Evolutionary conservation across 92 coral and sea anemone genomes (phyloP), one percentile per base, ranked within the genome.

Genomic region (Montipora capitata): DNA sequence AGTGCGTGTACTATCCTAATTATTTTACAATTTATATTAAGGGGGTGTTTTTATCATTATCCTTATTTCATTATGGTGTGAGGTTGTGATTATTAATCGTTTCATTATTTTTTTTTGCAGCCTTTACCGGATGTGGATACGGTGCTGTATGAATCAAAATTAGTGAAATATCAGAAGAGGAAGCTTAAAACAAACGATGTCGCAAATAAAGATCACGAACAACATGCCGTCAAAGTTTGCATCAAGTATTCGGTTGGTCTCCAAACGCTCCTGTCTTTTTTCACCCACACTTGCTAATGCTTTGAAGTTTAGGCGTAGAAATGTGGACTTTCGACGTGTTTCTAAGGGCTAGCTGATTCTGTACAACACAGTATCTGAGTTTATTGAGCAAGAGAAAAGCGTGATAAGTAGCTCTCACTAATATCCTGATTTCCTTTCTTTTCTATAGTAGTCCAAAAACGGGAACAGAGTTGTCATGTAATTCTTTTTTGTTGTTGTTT

Each of bases 41-140:
- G 4, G 4, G 11, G 7, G 64, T 58, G 6, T 48, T 48, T 9
- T 48, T 5, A 9, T 5, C 52, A 5, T 48, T 48, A 48, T 48
- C 52, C 10, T 9, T 48, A 9, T 48, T 48, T 0, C 52, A 1
- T 48, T 5, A 48, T 9, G 52, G 52, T 9, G 6, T 48, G 10
- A 5, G 6, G 6, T 48, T 48, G 10, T 9, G 10, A 7, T 12
- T 11, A 54, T 54, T 8, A 1, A 12, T 10, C 15, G 18, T 61
- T 58, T 5, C 42, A 20, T 49, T 9, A 15, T 4, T 13, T 7
- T 72, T 81, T 35, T 1, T 4, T 77, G 64, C 20, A 97, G 99
- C 99, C 98, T 7, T 79, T 97, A n/a, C 99, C 99, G 11, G 92
- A 91, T n/a, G 85, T 80, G 20, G 68, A 77, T 8, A 79, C 79